Conservation (phyloP, 2,888 invertebrate species). For the Chymomyza caudatula region DNA sequence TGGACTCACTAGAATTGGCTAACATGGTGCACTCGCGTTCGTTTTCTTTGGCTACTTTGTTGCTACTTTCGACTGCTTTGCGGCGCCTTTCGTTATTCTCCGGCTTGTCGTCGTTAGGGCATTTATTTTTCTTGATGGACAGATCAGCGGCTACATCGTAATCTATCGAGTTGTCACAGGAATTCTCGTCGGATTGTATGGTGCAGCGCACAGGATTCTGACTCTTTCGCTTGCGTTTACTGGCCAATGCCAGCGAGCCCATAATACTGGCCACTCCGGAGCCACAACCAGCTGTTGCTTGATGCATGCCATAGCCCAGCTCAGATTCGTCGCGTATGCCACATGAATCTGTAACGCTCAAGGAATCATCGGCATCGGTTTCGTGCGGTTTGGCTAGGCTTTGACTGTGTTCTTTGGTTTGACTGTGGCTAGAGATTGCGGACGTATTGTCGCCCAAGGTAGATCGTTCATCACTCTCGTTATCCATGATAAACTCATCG, state of each 20-base stretch:
- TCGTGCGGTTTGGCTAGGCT: conserved; percentile 56
- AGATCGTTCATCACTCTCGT: conserved; percentile 61
- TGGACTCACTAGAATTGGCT: conserved; percentile 61
- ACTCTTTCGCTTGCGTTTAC: conserved; percentile 91
- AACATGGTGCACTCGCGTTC: conserved; percentile 42
- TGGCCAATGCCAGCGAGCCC: conserved; percentile 78
- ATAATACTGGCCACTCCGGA: conserved; percentile 20
- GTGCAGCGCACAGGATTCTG: conserved; percentile 91
- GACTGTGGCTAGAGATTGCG: conserved; percentile 81
- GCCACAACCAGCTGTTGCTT: conserved; percentile 28
- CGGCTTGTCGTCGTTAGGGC: conserved; percentile 18
- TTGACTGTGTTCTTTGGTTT: conserved; percentile 79
- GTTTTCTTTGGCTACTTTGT: conserved; percentile 47
- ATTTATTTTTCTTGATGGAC: conserved; percentile 68
- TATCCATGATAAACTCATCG: conserved; percentile 72
- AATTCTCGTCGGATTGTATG: conserved; percentile 75
- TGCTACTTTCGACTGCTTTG: conserved; percentile 35
- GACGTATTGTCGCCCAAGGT: conserved; percentile 51
- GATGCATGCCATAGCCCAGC: background rate
- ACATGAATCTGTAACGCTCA: conserved; percentile 80
- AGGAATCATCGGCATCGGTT: conserved; percentile 59
- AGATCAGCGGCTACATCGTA: conserved; percentile 75
- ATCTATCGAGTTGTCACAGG: conserved; percentile 76
- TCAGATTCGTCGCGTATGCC: conserved; percentile 78
- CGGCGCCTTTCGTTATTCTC: conserved; percentile 49